A percentile compares a stretch with the other conserved stretches of the same genome.
phyloP scores from a whole-genome alignment of 1,140 invertebrate species.

The Wasmannia auropunctata region DNA sequence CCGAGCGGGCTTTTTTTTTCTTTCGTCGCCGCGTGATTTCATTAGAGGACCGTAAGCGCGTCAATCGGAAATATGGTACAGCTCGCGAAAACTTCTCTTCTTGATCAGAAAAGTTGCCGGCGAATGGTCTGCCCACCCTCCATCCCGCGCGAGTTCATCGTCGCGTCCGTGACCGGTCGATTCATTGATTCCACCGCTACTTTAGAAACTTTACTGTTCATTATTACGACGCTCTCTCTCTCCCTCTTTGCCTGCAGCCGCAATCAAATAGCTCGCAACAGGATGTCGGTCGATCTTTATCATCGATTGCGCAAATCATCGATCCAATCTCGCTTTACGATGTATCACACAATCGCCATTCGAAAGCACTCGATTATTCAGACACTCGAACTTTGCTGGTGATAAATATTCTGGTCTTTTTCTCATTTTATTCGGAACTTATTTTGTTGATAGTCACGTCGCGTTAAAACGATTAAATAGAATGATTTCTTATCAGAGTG shows the following conservation, averaged over 20 bases:
- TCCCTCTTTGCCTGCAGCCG: neutral
- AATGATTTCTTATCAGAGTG: neutral
- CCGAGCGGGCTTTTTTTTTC: neutral
- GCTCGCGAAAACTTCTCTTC: slow-evolving; percentile 29
- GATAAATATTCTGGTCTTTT: neutral
- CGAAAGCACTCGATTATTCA: neutral
- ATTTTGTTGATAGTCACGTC: neutral
- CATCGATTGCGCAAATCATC: slow-evolving; percentile 17
- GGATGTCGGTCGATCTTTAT: slow-evolving; percentile 24
- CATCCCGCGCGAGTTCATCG: slow-evolving; percentile 35
- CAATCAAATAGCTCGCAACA: slow-evolving; percentile 13
- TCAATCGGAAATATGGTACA: slow-evolving; percentile 39
- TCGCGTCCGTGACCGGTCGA: slow-evolving; percentile 11
- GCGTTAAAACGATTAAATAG: neutral
- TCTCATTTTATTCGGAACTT: neutral
- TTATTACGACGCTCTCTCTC: slow-evolving; percentile 27
- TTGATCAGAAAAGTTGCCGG: slow-evolving; percentile 40
- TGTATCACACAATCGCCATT: neutral
- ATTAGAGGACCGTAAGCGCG: slow-evolving; percentile 9
- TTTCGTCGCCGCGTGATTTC: slow-evolving; percentile 10
- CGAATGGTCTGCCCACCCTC: neutral
- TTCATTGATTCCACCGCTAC: slow-evolving; percentile 35
- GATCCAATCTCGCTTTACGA: neutral
- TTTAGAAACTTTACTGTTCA: slow-evolving; percentile 25
- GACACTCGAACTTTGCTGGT: neutral